Conservation (phyloP, 2,797 vertebrate genomes). For the Eidolon dupreanum region DNA sequence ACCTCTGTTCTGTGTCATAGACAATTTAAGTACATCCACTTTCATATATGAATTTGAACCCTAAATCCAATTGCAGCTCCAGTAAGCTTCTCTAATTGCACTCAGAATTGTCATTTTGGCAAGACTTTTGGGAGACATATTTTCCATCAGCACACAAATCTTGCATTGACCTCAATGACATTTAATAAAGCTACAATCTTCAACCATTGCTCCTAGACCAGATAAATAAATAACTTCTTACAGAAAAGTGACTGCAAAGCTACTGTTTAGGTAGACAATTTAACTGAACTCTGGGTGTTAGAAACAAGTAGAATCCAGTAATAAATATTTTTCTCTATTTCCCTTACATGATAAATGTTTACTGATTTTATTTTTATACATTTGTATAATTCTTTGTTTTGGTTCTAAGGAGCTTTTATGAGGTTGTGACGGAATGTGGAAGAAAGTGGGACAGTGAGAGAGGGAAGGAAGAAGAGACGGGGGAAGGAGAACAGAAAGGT, state of each 20-base stretch:
- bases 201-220: constrained; percentile 20
- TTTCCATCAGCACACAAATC: constrained; percentile 55
- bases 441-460: fast-evolving
- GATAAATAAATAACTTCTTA: constrained; percentile 49
- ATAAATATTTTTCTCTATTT: not conserved
- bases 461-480: not conserved
- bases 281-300: constrained; percentile 12
- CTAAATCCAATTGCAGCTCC: constrained; percentile 15
- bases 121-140: constrained; percentile 45
- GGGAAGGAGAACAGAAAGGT: not conserved
- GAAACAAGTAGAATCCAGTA: not conserved
- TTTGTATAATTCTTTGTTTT: not conserved
- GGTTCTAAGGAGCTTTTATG: not conserved
- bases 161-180: constrained; percentile 50
- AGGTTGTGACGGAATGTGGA: not conserved
- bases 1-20: not conserved
- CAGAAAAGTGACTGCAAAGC: not conserved
- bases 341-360: not conserved
- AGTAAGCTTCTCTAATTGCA: constrained; percentile 47
- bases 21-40: not conserved
- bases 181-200: constrained; percentile 63
- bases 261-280: not conserved
- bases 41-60: constrained; percentile 40
- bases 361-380: not conserved
- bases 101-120: constrained; percentile 16